These are phyloP conservation scores for Gymnoscopelus braueri DNA, from an alignment of 2,797 vertebrate species.

Conservation along the genomic window DNA sequence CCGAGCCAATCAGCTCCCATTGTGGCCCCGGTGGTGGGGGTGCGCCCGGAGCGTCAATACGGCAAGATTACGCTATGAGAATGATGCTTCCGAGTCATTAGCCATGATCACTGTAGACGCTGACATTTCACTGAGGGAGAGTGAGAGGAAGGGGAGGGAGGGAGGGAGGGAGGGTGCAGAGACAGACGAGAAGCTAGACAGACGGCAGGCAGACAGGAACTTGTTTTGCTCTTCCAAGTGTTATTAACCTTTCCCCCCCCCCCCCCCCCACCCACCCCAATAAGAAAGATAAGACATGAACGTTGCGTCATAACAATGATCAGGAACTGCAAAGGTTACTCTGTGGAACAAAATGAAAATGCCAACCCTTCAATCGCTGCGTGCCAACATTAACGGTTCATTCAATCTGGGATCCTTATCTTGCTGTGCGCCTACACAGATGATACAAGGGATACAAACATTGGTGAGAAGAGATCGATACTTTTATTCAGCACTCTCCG, in stretches of 20 bases:
- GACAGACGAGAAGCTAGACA: constrained; percentile 9
- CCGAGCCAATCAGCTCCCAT: constrained; percentile 32
- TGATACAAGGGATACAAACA: not conserved
- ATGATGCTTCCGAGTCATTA: constrained; percentile 19
- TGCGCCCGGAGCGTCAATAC: constrained; percentile 31
- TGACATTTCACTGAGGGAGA: constrained; percentile 14
- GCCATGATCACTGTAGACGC: constrained; percentile 8
- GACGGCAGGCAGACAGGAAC: constrained; percentile 4
- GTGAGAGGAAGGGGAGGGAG: not conserved
- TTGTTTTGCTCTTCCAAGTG: too few species aligned
- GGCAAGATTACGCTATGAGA: constrained; percentile 11
- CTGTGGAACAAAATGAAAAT: not conserved
- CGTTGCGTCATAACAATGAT: not conserved
- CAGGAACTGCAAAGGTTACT: not conserved
- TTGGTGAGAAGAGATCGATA: not conserved
- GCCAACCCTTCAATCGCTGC: too few species aligned
- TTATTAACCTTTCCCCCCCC: too few species aligned
- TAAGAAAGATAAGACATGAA: too few species aligned
- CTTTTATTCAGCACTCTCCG: not conserved
- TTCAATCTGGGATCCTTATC: too few species aligned
- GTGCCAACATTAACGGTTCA: too few species aligned
- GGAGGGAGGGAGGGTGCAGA: not conserved
- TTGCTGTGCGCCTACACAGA: too few species aligned
- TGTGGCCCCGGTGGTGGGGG: constrained; percentile 15
- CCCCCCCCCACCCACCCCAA: too few species aligned